phyloP scores from a whole-genome alignment of 2,797 vertebrate species.

The Hyperoplus immaculatus region DNA sequence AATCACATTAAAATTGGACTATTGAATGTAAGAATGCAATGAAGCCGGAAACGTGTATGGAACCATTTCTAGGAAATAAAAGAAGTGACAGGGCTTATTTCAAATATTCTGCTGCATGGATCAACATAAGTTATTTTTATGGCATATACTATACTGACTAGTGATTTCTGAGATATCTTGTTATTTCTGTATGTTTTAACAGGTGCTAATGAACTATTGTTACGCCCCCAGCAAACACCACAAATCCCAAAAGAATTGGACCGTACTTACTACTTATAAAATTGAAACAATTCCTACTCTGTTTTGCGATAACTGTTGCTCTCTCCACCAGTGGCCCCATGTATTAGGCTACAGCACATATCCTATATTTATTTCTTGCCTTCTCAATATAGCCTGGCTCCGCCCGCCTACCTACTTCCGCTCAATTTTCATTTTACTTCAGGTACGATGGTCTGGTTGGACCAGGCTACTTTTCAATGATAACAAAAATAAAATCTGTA shows the following conservation, averaged over 20 bases:
- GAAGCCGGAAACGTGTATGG: background rate
- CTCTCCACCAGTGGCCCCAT: background rate
- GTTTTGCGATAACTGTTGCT: background rate
- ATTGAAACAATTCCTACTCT: background rate
- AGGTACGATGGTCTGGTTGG: no score
- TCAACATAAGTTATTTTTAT: background rate
- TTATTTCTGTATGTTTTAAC: background rate
- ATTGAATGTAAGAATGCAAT: background rate
- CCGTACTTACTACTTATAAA: background rate
- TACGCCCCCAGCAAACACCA: background rate
- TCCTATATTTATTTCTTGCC: background rate
- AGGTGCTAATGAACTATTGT: conserved; percentile 7
- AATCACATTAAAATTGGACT: background rate
- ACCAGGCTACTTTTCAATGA: no score
- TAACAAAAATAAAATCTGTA: conserved; percentile 22
- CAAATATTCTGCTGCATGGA: background rate
- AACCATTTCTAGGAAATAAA: background rate
- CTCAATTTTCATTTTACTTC: no score
- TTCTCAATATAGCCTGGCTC: conserved; percentile 5
- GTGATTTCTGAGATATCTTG: no score
- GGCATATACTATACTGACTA: background rate
- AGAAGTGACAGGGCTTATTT: background rate
- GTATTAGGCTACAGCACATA: conserved; percentile 2
- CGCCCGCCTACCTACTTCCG: no score
- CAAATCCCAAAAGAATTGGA: background rate